These are phyloP conservation scores for Cylindroiulus punctatus DNA, from an alignment of 2,888 invertebrate species.

Conservation along the genomic window DNA sequence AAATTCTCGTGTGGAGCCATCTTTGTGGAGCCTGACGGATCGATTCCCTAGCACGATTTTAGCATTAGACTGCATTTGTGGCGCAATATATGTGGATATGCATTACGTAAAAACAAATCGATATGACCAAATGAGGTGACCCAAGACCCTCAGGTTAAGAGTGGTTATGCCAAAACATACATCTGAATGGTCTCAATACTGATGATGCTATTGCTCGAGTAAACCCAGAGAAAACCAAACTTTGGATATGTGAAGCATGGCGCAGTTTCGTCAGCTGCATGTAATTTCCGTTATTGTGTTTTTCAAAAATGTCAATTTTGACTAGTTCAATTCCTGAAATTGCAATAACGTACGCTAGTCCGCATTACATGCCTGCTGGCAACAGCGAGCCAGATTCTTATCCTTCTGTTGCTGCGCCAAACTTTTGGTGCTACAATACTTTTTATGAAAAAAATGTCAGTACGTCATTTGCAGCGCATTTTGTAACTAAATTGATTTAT, in stretches of 20 bases:
- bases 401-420: background rate
- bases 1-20: background rate
- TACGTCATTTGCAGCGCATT: background rate
- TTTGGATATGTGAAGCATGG: background rate
- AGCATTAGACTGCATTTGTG: too few species aligned
- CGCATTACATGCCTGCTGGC: background rate
- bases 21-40: background rate
- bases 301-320: constrained; percentile 17
- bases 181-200: too few species aligned
- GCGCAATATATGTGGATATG: too few species aligned
- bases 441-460: background rate
- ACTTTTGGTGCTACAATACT: background rate
- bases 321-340: background rate
- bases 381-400: too few species aligned
- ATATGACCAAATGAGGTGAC: too few species aligned
- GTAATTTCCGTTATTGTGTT: background rate
- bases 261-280: background rate
- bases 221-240: background rate
- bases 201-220: too few species aligned
- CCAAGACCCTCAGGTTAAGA: too few species aligned
- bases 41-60: background rate
- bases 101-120: too few species aligned
- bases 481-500: background rate
- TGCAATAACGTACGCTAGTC: background rate
- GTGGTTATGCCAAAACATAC: too few species aligned